These are phyloP conservation scores for Hymenochirus boettgeri DNA, from an alignment of 2,113 vertebrate genomes.

Conservation along the genomic window DNA sequence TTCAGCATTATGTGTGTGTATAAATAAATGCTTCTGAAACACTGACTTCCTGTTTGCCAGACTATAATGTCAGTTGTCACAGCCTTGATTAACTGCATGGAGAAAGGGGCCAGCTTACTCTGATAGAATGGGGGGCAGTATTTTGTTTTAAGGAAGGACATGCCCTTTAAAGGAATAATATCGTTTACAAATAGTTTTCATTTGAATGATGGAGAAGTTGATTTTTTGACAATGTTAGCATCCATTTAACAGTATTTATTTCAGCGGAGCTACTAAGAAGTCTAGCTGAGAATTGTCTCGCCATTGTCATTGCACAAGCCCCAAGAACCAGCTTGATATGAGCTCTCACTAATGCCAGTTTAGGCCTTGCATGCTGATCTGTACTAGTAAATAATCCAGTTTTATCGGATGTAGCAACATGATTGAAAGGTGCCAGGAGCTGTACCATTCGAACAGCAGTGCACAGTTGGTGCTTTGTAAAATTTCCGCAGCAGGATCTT, in stretches of 20 bases:
- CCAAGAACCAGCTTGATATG: constrained; percentile 15
- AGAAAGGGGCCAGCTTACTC: no score
- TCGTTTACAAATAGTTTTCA: no score
- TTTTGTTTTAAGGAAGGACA: no score
- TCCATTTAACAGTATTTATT: neutral
- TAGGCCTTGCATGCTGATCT: neutral
- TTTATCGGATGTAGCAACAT: constrained; percentile 26
- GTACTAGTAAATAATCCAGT: constrained; percentile 27
- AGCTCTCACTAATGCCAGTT: constrained; percentile 22
- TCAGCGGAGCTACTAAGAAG: neutral
- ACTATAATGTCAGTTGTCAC: no score
- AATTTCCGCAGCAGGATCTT: constrained; percentile 28
- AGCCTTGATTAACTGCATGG: no score
- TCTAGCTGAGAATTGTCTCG: constrained; percentile 16
- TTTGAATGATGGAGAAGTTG: no score
- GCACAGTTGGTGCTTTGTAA: constrained; percentile 40
- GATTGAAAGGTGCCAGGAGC: constrained; percentile 39
- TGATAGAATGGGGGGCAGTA: no score
- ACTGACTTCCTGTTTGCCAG: no score
- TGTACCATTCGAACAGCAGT: constrained; percentile 28
- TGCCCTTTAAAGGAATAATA: no score
- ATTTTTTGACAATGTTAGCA: no score
- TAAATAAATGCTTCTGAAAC: no score
- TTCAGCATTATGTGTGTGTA: no score
- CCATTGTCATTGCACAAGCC: neutral